Conservation (phyloP, 2,888 invertebrate species). For the Nemurella pictetii region DNA sequence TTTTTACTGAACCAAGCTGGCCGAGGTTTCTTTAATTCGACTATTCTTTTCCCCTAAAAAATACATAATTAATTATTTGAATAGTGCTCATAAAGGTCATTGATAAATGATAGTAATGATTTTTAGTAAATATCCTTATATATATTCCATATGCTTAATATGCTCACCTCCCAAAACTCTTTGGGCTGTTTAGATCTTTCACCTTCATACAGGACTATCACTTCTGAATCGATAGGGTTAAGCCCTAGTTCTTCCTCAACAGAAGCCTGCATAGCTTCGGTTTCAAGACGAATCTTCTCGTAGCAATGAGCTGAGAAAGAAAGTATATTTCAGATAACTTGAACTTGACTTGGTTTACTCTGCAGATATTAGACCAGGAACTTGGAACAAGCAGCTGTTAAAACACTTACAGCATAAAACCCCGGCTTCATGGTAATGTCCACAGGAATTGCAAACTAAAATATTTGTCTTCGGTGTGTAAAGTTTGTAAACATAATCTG, state of each 20-base stretch:
- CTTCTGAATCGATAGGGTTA: conserved; percentile 79
- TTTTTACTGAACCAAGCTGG: conserved; percentile 89
- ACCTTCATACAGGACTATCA: conserved; percentile 82
- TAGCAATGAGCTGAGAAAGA: conserved; percentile 79
- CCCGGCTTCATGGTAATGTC: conserved; percentile 77
- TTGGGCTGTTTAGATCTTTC: conserved; percentile 65
- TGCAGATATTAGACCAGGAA: too few species aligned
- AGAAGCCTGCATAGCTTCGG: conserved; percentile 73
- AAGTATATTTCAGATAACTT: too few species aligned
- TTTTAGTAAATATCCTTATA: not conserved
- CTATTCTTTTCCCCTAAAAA: conserved; percentile 67
- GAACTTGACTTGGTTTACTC: not conserved
- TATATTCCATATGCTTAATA: not conserved
- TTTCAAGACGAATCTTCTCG: conserved; percentile 78
- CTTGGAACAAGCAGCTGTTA: too few species aligned
- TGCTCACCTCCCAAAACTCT: conserved; percentile 52
- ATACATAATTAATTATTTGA: not conserved
- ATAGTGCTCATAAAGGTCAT: too few species aligned
- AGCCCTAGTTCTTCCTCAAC: conserved; percentile 71
- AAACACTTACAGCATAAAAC: conserved; percentile 74
- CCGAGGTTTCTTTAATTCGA: conserved; percentile 83
- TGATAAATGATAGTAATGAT: too few species aligned
- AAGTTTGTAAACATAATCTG: conserved; percentile 70
- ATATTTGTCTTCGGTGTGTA: conserved; percentile 73
- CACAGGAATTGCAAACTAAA: conserved; percentile 78